Conservation (phyloP, 2,888 invertebrate species). For the Ashinkailepas kermadecensis region DNA sequence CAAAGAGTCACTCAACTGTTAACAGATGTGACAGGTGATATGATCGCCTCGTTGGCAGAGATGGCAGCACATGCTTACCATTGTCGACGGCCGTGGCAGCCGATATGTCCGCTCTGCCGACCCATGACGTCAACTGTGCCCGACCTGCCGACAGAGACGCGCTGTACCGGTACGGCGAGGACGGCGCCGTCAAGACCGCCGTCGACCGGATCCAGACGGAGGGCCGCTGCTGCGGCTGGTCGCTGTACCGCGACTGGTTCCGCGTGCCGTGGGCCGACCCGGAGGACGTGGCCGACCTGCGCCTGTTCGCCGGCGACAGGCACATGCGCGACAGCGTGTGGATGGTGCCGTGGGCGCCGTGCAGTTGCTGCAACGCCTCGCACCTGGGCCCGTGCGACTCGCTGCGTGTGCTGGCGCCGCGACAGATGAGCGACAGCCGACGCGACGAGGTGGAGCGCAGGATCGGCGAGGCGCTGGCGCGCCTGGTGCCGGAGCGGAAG, state of each 20-base stretch:
- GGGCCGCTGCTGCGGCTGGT: neutral
- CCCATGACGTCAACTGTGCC: too few species aligned
- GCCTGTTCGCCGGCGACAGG: neutral
- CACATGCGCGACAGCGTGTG: neutral
- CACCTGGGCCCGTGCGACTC: conserved; percentile 2
- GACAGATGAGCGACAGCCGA: neutral
- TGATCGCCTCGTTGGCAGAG: too few species aligned
- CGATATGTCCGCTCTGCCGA: too few species aligned
- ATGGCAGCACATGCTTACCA: too few species aligned
- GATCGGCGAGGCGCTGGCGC: neutral
- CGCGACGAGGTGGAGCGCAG: neutral
- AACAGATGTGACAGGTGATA: too few species aligned
- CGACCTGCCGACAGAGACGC: neutral
- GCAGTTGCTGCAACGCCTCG: conserved; percentile 3
- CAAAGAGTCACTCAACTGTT: too few species aligned
- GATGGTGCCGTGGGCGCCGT: conserved; percentile 16
- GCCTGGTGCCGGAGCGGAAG: neutral
- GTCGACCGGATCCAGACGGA: conserved; percentile 11
- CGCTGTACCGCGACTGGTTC: conserved; percentile 13
- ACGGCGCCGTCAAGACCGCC: neutral
- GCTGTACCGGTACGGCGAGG: neutral
- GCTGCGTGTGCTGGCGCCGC: neutral
- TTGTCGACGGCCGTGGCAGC: too few species aligned
- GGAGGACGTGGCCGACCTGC: neutral
- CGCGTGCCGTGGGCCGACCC: conserved; percentile 8